A percentile compares a stretch with the other conserved stretches of the same genome.
These are phyloP conservation scores for Lepidurus couesii DNA, from an alignment of 1,140 invertebrate species.

Conservation along the genomic window DNA sequence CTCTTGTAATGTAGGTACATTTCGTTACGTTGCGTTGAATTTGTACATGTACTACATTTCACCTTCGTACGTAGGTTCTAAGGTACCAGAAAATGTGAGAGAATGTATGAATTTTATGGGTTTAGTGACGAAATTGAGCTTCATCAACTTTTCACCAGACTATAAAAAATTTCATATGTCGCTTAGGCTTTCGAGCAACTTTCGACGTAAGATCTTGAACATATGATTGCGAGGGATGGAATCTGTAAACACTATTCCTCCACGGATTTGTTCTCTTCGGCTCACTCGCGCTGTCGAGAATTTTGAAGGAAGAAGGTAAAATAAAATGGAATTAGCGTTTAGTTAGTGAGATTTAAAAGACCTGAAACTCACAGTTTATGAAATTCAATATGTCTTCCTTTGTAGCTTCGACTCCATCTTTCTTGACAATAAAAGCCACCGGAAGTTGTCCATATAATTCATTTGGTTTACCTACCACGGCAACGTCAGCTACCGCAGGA, in stretches of 20 bases:
- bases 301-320: too few species aligned
- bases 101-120: too few species aligned
- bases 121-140: not conserved
- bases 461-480: constrained; percentile 73
- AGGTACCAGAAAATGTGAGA: too few species aligned
- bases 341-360: not conserved
- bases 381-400: constrained; percentile 39
- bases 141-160: not conserved
- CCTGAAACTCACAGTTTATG: constrained; percentile 33
- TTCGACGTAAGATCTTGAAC: not conserved
- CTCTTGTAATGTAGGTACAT: too few species aligned
- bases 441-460: constrained; percentile 64
- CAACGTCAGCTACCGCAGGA: constrained; percentile 48
- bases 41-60: too few species aligned
- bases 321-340: too few species aligned
- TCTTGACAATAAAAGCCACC: constrained; percentile 65
- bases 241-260: not conserved
- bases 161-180: not conserved
- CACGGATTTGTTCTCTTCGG: constrained; percentile 5
- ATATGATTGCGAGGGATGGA: constrained; percentile 8
- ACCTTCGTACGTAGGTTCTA: too few species aligned
- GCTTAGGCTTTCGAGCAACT: not conserved
- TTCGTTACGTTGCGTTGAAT: too few species aligned
- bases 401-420: constrained; percentile 43
- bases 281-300: not conserved